Evolutionary conservation across 2,888 invertebrate genomes (phyloP), one percentile per base, ranked within the genome.

Genomic region (Abscondita cerata): DNA sequence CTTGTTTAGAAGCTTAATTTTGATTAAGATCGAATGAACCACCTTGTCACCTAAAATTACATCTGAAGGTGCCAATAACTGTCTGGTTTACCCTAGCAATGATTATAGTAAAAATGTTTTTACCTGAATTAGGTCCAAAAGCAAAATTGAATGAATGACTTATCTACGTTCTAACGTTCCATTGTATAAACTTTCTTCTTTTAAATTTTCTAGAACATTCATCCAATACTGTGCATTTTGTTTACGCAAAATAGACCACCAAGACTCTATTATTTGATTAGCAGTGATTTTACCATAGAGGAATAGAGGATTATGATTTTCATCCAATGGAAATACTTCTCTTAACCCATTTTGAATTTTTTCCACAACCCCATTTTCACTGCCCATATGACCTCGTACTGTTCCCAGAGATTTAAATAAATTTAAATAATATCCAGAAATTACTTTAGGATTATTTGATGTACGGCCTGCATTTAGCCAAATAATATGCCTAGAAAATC

Each of bases 241-340:
- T 47, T 62, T 62, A 4, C 58, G 15, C 9, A 62, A 19, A 18
- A 62, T 53, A 15, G 50, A 54, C 66, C 66, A 64, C 66, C 66
- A 64, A 9, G 55, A 52, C 44, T 66, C 66, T 11, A 66, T 66
- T 31, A 62, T 48, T 33, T 66, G 64, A 18, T 66, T 64, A 9
- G 58, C 53, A 1, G 57, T 38, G 52, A 64, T 66, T 31, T 9
- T 61, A 9, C 66, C 64, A 57, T 64, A 66, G n/a, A 57, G 1
- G 52, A 58, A 52, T 5, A 38, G 15, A 16, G 59, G 59, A 16
- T 31, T 57, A 15, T n/a, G 36, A 11, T 41, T 41, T 3, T 8
- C 9, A 4, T 13, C 6, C 13, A 16, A 13, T n/a, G n/a, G n/a
- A n/a, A n/a, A n/a, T 12, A 51, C 1, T 51, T 57, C n/a, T 3